Evolutionary conservation across 2,113 vertebrate species (phyloP), one percentile per base, ranked within the genome.

Genomic region (Beaufortia kweichowensis): DNA sequence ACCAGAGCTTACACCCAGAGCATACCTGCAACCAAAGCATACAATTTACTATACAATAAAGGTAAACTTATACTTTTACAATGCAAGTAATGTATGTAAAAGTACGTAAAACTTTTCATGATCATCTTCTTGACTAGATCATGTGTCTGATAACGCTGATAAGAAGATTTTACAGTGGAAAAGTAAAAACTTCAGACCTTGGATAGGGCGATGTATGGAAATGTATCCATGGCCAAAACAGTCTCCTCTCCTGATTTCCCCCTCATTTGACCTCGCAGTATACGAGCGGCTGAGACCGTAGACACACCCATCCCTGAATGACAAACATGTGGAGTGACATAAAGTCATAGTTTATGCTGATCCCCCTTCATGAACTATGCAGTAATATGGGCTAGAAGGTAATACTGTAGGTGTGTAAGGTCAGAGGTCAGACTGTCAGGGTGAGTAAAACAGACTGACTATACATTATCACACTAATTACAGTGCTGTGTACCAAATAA

Each of bases 151-250:
- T 46, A 14, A 14, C 15, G 15, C 43, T 62, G 31, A 35, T 74
- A n/a, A 59, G 63, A 14, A 24, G 28, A 5, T 29, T 24, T 39
- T 15, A 33, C 23, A 21, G 6, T 24, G 21, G 56, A 6, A 41
- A 41, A 39, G 8, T 10, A 29, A 6, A 10, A 28, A 2, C 53
- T 14, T 50, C 65, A 83, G 24, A 94, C 93, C 92, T 94, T 94
- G 67, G 93, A 94, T 26, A 94, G 85, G 19, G 92, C 92, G 35
- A 94, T 82, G 68, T 93, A 91, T 24, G 93, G 93, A 79, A 93
- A 94, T 1, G 76, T 85, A 75, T 94, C 93, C 90, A 93, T 92
- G 61, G 92, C 83, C 60, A 94, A 83, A 65, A 86, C 7, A 0
- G 88, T 89, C 84, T 92, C 93, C 84, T 94, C 93, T 11, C 93